Evolutionary conservation across 2,888 invertebrate genomes (phyloP), one percentile per base, ranked within the genome.

Genomic region (Spodoptera picta): DNA sequence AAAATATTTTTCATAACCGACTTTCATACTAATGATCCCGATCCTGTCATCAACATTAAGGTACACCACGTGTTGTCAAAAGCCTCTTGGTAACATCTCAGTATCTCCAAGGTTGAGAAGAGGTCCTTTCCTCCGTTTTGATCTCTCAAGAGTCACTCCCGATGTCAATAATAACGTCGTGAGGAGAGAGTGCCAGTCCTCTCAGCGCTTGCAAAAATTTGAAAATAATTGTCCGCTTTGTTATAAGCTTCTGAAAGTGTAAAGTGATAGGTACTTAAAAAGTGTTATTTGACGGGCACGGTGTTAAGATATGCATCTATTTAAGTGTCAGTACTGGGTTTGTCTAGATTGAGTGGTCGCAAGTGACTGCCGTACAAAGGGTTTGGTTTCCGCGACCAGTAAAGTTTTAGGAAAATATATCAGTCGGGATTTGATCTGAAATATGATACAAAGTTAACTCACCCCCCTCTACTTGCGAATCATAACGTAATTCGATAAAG

Each of bases 111-210:
- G 63, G 46, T 57, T 62, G 11, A 64, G 57, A 53, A 73, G 78
- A 80, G 75, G 60, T 63, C 61, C 79, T 78, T 49, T 47, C 52
- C 19, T 50, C 60, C 65, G 77, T 82, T 85, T 85, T 85, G 83
- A 85, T 85, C 80, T 84, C 75, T 81, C 58, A 57, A 85, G 85
- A 72, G 75, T 77, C 83, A 80, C 82, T 82, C 78, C 75, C 72
- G 67, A 70, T 80, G 83, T 85, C 86, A 85, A 85, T 85, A 86
- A 85, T 83, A 82, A 83, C 65, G 82, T 79, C 63, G 82, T 61
- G 70, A 71, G 74, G 73, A 61, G 45, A 60, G 27, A 56, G 67
- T 60, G 66, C 53, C 36, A 61, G 61, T 42, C 69, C 78, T 67
- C 66, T 51, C 46, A 58, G 49, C 42, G 61, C 57, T 69, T 66